Base-by-base conservation (phyloP, 2,797 vertebrate species). In the Poeciliopsis paucimaculata region DNA sequence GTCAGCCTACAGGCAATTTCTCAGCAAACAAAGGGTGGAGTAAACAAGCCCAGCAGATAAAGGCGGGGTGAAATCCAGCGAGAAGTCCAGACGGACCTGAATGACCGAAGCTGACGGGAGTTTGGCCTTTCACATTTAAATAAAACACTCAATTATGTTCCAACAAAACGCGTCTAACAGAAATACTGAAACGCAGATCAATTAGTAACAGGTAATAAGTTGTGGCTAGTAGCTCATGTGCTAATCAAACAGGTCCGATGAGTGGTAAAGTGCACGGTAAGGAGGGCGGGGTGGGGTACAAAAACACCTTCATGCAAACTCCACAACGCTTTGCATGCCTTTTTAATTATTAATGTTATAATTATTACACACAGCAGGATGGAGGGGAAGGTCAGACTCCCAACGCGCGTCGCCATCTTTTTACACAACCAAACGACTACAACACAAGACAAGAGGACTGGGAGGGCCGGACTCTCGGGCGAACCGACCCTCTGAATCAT, bases 221-320 rank as follows among this genome's bases (percentile, higher is more conserved):
- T 16, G 11, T 64, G 60, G 55, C 68, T 10, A 51, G 49, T 75
- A 85, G 86, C 85, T 72, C 73, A 85, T 49, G 18, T 39, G 84
- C 86, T 80, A 82, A 91, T 84, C 72, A 75, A 77, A 82, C 78
- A 20, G 84, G 84, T 88, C 77, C 55, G 18, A 85, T 87, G 87
- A 78, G 81, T 26, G 76, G 83, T 94, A 94, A 94, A 95, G 94
- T 94, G 93, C 93, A 87, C 84, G 36, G 90, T 78, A 84, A 86
- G 91, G 91, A 83, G 90, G 89, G 71, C 60, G 57, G 86, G 84
- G 41, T 66, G 87, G 85, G 89, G 77, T 81, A 91, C 91, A 89
- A 72, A 93, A 94, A 91, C 92, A 92, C 91, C 92, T 89, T 93
- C 95, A 96, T 96, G 95, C 95, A 96, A 95, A 96, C 94, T 93